phyloP scores from a whole-genome alignment of 1,140 invertebrate species.

The Zaprionus kolodkinae region DNA sequence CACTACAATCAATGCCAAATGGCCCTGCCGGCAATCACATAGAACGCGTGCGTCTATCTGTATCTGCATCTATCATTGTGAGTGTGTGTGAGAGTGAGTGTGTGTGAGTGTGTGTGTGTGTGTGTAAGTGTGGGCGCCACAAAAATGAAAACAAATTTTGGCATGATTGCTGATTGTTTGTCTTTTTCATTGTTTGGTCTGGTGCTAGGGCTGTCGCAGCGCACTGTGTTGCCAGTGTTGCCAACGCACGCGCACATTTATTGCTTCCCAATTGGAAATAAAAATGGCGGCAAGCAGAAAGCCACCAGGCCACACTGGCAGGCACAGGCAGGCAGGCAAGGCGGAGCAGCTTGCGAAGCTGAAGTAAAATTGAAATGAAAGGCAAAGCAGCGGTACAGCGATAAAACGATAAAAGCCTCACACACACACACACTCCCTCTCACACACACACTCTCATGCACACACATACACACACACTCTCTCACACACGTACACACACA shows the following conservation, averaged over 20 bases:
- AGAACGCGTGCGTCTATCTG: conserved; percentile 39
- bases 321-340: not conserved
- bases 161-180: conserved; percentile 83
- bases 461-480: not conserved
- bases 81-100: conserved; percentile 7
- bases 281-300: conserved; percentile 60
- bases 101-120: conserved; percentile 16
- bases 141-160: conserved; percentile 83
- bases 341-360: conserved; percentile 11
- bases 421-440: not conserved
- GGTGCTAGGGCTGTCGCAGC: conserved; percentile 33
- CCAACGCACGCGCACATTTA: conserved; percentile 80
- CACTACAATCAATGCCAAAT: conserved; percentile 81
- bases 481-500: not conserved
- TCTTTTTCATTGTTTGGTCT: conserved; percentile 82
- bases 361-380: conserved; percentile 67
- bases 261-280: conserved; percentile 82
- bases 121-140: conserved; percentile 65
- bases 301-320: conserved; percentile 32
- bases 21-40: conserved; percentile 68
- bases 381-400: conserved; percentile 41
- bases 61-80: not conserved
- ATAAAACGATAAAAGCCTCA: conserved; percentile 52
- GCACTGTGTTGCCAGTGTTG: conserved; percentile 43
- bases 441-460: not conserved